Conservation (phyloP, 2,797 vertebrate species). For the Fistularia commersonii region DNA sequence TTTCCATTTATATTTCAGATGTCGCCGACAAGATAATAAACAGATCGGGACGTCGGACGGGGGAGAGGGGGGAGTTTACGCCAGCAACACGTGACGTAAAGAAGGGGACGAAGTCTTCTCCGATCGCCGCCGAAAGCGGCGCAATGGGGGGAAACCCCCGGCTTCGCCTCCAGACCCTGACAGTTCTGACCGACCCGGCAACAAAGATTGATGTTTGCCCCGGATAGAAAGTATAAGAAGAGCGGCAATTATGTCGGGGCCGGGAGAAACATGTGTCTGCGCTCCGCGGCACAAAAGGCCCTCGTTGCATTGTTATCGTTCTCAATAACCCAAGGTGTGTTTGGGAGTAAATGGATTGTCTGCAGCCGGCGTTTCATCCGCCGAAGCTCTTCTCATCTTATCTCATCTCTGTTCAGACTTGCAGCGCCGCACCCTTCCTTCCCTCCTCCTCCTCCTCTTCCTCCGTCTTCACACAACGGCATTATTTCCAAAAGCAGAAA, state of each 20-base stretch:
- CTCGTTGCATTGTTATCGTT: constrained; percentile 75
- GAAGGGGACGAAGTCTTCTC: constrained; percentile 53
- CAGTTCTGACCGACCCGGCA: constrained; percentile 75
- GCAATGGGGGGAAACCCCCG: too few species aligned
- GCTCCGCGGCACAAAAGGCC: constrained; percentile 62
- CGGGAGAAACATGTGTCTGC: constrained; percentile 77
- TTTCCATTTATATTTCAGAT: too few species aligned
- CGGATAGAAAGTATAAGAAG: constrained; percentile 79
- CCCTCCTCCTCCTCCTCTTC: background rate
- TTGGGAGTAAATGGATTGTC: constrained; percentile 77
- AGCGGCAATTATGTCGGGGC: constrained; percentile 81
- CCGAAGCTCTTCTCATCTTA: constrained; percentile 12
- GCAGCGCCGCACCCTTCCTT: constrained; percentile 1
- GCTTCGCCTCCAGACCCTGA: constrained; percentile 63
- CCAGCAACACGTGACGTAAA: constrained; percentile 57
- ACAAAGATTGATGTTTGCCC: constrained; percentile 78
- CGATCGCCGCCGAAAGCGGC: too few species aligned
- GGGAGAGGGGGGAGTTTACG: background rate
- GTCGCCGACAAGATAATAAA: too few species aligned
- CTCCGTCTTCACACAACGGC: constrained; percentile 10
- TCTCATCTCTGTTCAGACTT: constrained; percentile 6
- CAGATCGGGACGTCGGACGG: too few species aligned
- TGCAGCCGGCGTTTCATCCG: constrained; percentile 57
- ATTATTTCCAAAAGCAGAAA: constrained; percentile 8
- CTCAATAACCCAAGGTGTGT: constrained; percentile 78